Evolutionary conservation across 2,797 vertebrate species (phyloP).

Genomic region (Huso huso): DNA sequence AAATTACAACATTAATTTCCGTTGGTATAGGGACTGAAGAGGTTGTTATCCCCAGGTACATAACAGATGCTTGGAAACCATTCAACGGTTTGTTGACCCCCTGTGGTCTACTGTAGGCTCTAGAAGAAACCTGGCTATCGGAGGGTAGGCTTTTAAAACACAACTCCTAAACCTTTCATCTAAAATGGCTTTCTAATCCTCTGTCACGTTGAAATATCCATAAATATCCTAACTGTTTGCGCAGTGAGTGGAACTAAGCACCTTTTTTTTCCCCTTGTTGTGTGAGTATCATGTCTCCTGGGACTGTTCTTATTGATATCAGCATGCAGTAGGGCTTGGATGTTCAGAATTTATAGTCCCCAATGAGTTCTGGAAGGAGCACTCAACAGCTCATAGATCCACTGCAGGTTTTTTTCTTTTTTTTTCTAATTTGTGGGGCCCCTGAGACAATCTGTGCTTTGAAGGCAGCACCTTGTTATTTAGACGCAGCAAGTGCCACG

Average conservation of each 20-base stretch:
- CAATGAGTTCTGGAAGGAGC: constrained; percentile 32
- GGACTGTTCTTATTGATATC: constrained; percentile 43
- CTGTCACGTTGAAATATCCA: constrained; percentile 5
- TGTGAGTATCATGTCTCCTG: constrained; percentile 32
- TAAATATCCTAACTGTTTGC: not conserved
- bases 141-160: too few relatives aligned
- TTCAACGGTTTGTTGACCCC: too few relatives aligned
- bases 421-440: constrained; percentile 26
- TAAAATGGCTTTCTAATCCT: not conserved
- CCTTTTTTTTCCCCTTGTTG: not conserved
- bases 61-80: too few relatives aligned
- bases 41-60: too few relatives aligned
- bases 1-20: too few relatives aligned
- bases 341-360: constrained; percentile 55
- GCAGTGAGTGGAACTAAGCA: not conserved
- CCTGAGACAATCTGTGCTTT: constrained; percentile 56
- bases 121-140: too few relatives aligned
- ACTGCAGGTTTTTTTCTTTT: not conserved
- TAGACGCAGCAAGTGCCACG: constrained; percentile 66
- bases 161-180: too few relatives aligned
- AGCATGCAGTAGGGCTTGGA: constrained; percentile 52
- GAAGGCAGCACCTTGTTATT: constrained; percentile 68
- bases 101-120: too few relatives aligned
- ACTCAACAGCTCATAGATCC: constrained; percentile 46
- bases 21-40: too few relatives aligned